Percentiles rank a stretch among this genome's conserved stretches.
Evolutionary conservation across 2,113 vertebrate species (phyloP).

Genomic region (Elephantulus edwardii): DNA sequence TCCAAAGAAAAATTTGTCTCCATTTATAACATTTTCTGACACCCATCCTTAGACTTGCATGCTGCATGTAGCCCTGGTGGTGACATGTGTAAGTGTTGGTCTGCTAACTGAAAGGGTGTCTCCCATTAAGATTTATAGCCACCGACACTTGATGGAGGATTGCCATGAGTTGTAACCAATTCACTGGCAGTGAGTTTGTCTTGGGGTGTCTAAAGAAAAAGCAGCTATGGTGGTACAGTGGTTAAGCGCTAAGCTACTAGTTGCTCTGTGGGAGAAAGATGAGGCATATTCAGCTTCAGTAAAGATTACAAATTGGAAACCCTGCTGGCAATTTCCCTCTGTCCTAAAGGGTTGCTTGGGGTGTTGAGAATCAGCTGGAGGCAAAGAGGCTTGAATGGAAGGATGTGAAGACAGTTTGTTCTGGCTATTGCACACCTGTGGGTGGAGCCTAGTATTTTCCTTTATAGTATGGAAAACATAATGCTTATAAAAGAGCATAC

Average conservation of each 20-base stretch:
- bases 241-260: not conserved
- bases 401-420: constrained; percentile 43
- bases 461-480: not conserved
- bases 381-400: not conserved
- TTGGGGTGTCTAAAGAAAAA: too few species aligned
- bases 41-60: constrained; percentile 12
- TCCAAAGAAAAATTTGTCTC: constrained; percentile 58
- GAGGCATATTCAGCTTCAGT: not conserved
- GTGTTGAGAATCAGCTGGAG: not conserved
- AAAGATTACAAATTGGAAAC: not conserved
- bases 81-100: not conserved
- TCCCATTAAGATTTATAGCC: too few species aligned
- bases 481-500: not conserved
- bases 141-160: too few species aligned
- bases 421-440: constrained; percentile 46
- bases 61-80: not conserved
- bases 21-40: constrained; percentile 56
- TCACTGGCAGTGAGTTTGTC: too few species aligned
- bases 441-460: constrained; percentile 1
- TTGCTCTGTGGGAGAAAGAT: not conserved
- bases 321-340: not conserved
- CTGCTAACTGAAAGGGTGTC: not conserved
- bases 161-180: too few species aligned
- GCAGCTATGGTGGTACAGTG: too few species aligned
- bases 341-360: not conserved